Base-by-base conservation (phyloP, 2,797 vertebrate genomes). In the Syndactyla subalaris region DNA sequence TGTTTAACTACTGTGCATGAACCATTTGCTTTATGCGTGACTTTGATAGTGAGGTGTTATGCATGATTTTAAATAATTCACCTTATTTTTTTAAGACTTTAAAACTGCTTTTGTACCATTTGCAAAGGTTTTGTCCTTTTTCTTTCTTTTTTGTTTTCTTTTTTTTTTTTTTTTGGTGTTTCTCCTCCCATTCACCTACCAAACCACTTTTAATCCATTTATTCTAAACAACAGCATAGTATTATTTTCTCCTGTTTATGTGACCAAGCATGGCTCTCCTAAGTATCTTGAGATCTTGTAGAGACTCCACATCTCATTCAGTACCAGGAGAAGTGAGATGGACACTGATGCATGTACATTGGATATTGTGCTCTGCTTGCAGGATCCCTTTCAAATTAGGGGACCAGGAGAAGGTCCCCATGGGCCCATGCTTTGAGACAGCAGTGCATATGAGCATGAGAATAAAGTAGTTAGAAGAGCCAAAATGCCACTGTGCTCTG, bases 401-500 rank as follows among this genome's bases (percentile, higher is more conserved):
- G 70, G 55, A 70, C 61, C 20, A 2, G 0, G 19, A 86, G 70
- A 78, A 4, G 10, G 59, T 95, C 85, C 93, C 90, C 66, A 55
- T 0, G 83, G 94, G 39, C 76, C 58, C 45, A n/a, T 41, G 46
- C 46, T 85, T 84, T 92, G 80, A 78, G 93, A 90, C 58, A 95
- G 85, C 55, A 66, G 16, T 75, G 71, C 70, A 21, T 73, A 86
- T 58, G 26, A 85, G 73, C 70, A 81, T 4, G 4, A 88, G 92
- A 94, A 91, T 79, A 54, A 88, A 96, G 72, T 54, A 84, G 81
- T 73, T 90, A 83, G 82, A 96, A 92, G 88, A 96, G 88, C 94
- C 93, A 91, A 96, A 89, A 93, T 76, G 88, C 57, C 90, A 92
- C 72, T 95, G 95, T 90, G 89, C 85, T 82, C 91, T 93, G 95